phyloP scores from a whole-genome alignment of 2,113 vertebrate species.

The Hyla sarda region DNA sequence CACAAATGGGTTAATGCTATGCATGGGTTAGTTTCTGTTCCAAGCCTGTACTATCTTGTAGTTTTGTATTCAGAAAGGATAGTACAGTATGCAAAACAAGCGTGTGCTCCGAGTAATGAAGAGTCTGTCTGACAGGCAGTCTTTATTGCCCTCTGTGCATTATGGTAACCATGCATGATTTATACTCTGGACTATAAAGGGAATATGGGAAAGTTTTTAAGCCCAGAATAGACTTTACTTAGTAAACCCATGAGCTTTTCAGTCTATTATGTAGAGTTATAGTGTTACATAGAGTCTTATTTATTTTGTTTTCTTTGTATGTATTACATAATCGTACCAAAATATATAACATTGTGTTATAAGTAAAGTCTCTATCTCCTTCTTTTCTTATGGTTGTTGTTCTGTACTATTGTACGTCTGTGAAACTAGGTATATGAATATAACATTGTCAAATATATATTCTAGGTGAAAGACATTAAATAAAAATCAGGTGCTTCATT shows the following conservation, averaged over 20 bases:
- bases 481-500: neutral
- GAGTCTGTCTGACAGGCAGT: neutral
- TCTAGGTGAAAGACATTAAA: neutral
- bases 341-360: neutral
- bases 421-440: neutral
- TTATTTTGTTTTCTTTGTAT: neutral
- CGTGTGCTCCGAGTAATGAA: neutral
- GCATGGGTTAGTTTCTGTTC: conserved; percentile 12
- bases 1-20: conserved; percentile 11
- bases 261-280: neutral
- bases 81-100: neutral
- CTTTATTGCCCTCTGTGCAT: neutral
- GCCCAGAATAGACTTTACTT: neutral
- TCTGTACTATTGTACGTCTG: neutral
- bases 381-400: neutral
- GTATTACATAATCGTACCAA: neutral
- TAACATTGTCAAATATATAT: neutral
- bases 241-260: neutral
- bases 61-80: neutral
- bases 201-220: neutral
- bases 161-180: conserved; percentile 3
- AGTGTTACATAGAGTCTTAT: neutral
- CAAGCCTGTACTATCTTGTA: neutral
- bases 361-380: neutral
- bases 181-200: neutral